Evolutionary conservation across 2,797 vertebrate species (phyloP), one percentile per base, ranked within the genome.

Genomic region (Enteromius mattozi): DNA sequence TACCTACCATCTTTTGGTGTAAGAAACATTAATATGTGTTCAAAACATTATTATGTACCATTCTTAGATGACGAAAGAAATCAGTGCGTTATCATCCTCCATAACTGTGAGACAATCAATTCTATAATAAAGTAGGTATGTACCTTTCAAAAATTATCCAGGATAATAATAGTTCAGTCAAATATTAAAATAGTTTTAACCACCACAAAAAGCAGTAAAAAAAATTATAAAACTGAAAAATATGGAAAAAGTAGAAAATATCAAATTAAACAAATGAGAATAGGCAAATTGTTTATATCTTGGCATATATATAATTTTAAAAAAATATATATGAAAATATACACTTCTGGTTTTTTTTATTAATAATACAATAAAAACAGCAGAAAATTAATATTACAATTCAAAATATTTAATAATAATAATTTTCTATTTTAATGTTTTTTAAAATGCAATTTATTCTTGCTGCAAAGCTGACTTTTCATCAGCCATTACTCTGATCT

Each of bases 1-100:
- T 83, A 8, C 33, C 30, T 10, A 27, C 4, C 56, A 63, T n/a
- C 40, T 19, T 75, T 82, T 54, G 56, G 19, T 65, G 10, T 65
- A 35, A 27, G 59, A 66, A 76, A 30, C 51, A 81, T 81, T 71
- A 13, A 51, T 30, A 19, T 82, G 9, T 66, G 42, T 37, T 30
- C 65, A 51, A 76, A 66, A 37, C 8, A 65, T 24, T 54, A 47
- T 47, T 47, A 47, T 47, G 4, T 47, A 47, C 45, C 45, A 14
- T 47, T 47, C 45, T 47, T 47, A 47, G 14, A 16, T 16, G 45
- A 16, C 0, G 45, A 45, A 42, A 68, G 12, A 68, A 47, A 71
- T 47, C 7, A 16, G 6, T 56, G 27, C 19, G 6, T 76, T 76
- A 76, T 37, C 3, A 56, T 56, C 30, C 19, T 56, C 19, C 19